Evolutionary conservation across 2,888 invertebrate genomes (phyloP).

Genomic region (Dusona sp.): DNA sequence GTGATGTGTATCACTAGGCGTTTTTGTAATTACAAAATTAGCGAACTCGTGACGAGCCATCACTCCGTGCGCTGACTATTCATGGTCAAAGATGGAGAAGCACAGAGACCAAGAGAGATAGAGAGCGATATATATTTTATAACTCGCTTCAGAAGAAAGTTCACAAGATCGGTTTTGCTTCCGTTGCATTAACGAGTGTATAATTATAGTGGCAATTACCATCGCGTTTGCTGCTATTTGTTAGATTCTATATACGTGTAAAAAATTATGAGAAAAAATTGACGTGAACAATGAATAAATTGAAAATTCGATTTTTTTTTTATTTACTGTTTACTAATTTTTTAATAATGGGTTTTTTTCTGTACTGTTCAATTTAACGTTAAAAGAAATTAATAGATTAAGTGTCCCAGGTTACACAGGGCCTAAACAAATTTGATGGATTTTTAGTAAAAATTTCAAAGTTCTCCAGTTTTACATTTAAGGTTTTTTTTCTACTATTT

Average conservation of each 20-base stretch:
- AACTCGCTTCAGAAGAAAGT: not conserved
- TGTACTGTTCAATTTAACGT: too few species aligned
- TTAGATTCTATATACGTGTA: not conserved
- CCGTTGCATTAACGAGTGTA: not conserved
- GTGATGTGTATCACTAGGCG: not conserved
- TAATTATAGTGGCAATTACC: not conserved
- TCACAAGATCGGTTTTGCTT: not conserved
- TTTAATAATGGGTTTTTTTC: too few species aligned
- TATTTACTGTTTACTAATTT: too few species aligned
- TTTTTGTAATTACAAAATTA: slow-evolving; percentile 2
- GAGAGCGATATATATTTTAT: not conserved
- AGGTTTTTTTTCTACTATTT: too few species aligned
- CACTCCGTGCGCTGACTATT: not conserved
- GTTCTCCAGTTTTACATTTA: too few species aligned
- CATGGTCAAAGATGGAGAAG: not conserved
- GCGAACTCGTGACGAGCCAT: not conserved
- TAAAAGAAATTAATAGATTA: too few species aligned
- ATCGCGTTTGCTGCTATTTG: not conserved
- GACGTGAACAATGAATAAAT: too few species aligned
- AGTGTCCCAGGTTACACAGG: too few species aligned
- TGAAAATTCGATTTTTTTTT: too few species aligned
- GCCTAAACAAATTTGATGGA: too few species aligned
- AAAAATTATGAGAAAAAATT: too few species aligned
- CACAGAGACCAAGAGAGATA: not conserved
- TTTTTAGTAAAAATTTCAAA: too few species aligned